A percentile compares a stretch with the other conserved stretches of the same genome.
Conservation (phyloP, 35 echinoderm and acorn worm genomes). For the Ophioderma brevispina region DNA sequence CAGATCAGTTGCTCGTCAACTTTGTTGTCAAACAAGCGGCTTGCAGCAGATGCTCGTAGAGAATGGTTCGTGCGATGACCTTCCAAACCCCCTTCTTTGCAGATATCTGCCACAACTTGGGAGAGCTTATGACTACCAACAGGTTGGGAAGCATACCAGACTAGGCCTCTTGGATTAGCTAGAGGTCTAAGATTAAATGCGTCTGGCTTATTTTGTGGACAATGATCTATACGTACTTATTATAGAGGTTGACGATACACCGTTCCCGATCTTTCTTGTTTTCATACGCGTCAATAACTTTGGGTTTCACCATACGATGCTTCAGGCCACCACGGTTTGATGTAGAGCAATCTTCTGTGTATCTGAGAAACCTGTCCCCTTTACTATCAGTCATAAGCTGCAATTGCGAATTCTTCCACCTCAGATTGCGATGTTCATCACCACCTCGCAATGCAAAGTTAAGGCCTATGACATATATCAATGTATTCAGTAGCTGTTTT, state of each 20-base stretch:
- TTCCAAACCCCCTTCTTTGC: neutral
- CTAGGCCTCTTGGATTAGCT: neutral
- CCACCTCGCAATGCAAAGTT: conserved; percentile 40
- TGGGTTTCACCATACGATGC: neutral
- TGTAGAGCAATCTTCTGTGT: conserved; percentile 9
- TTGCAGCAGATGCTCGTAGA: neutral
- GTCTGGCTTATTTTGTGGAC: neutral
- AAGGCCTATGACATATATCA: conserved; percentile 14
- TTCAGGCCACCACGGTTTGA: neutral
- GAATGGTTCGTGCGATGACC: conserved; percentile 3
- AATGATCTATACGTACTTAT: conserved; percentile 1
- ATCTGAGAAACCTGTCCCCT: neutral
- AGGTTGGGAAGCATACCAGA: neutral
- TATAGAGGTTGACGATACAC: neutral
- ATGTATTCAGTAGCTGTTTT: neutral
- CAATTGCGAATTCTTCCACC: conserved; percentile 13
- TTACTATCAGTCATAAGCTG: neutral
- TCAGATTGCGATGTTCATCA: conserved; percentile 25
- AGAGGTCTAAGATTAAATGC: neutral
- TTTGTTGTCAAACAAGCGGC: conserved; percentile 10
- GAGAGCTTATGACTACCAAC: neutral
- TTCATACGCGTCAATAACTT: neutral
- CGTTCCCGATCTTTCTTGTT: neutral
- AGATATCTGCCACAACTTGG: neutral
- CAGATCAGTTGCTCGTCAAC: conserved; percentile 34